Conservation (phyloP, 2,888 invertebrate genomes). For the Pseudoips prasinana region DNA sequence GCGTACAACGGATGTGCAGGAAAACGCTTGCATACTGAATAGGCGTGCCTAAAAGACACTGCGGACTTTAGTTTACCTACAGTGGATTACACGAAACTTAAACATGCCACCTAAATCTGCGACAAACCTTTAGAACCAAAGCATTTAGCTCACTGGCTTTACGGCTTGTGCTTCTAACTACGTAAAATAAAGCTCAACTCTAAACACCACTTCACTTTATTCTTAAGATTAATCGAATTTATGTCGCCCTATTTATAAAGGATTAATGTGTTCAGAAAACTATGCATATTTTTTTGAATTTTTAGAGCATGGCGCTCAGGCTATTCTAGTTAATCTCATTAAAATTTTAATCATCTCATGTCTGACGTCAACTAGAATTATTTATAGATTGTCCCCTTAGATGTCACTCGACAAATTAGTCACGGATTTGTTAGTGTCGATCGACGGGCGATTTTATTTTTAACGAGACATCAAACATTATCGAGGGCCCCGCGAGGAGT, state of each 20-base stretch:
- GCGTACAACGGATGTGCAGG: constrained; percentile 78
- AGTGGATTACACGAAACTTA: constrained; percentile 76
- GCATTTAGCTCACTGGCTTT: constrained; percentile 54
- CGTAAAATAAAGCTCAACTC: constrained; percentile 39
- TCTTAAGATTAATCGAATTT: constrained; percentile 35
- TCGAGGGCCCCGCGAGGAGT: constrained; percentile 62
- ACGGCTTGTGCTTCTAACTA: constrained; percentile 44
- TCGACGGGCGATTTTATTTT: constrained; percentile 74
- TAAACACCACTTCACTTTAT: constrained; percentile 36
- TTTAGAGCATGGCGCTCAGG: constrained; percentile 5
- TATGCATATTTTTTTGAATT: constrained; percentile 20
- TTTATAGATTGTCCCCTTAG: constrained; percentile 62
- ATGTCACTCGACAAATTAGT: constrained; percentile 77
- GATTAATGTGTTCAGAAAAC: constrained; percentile 18
- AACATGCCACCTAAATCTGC: constrained; percentile 75
- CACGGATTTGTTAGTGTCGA: constrained; percentile 73
- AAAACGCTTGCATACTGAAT: constrained; percentile 81
- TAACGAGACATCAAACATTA: constrained; percentile 80
- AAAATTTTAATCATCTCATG: constrained; percentile 66
- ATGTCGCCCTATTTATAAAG: constrained; percentile 27
- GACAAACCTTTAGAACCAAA: constrained; percentile 60
- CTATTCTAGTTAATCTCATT: constrained; percentile 61
- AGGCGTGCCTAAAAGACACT: constrained; percentile 81
- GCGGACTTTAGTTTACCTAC: constrained; percentile 77
- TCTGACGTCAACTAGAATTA: constrained; percentile 59